Percentiles rank a stretch among this genome's conserved stretches.
Conservation (phyloP, 2,888 invertebrate species). For the Alloplasta piceator region DNA sequence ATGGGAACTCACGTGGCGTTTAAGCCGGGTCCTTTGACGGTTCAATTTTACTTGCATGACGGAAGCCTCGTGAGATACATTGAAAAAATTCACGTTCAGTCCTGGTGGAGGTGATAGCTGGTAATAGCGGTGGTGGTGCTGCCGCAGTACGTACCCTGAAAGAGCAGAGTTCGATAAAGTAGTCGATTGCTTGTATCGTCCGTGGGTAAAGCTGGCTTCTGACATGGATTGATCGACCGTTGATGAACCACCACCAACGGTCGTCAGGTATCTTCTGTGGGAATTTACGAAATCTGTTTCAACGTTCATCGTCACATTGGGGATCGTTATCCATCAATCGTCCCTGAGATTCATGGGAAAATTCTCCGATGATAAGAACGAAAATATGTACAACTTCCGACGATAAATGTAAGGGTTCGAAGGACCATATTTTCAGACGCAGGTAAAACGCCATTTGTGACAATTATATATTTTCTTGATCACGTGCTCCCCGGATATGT, state of each 20-base stretch:
- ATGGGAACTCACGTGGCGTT: constrained; percentile 5
- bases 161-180: not conserved
- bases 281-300: not conserved
- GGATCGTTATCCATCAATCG: too few species aligned
- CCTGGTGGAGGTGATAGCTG: not conserved
- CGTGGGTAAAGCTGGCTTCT: not conserved
- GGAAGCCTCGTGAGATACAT: constrained; percentile 17
- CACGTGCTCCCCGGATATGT: too few species aligned
- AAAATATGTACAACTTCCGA: too few species aligned
- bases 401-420: too few species aligned
- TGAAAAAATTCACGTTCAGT: not conserved
- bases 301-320: not conserved
- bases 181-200: not conserved
- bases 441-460: too few species aligned
- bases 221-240: not conserved
- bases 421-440: too few species aligned
- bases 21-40: not conserved
- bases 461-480: too few species aligned
- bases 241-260: not conserved
- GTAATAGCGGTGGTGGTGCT: not conserved
- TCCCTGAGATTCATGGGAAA: too few species aligned
- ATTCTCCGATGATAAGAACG: too few species aligned
- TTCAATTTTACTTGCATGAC: too few species aligned
- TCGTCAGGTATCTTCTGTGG: not conserved
- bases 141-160: too few species aligned